Evolutionary conservation across 2,888 invertebrate genomes (phyloP).

Genomic region (Eilema sororculum): DNA sequence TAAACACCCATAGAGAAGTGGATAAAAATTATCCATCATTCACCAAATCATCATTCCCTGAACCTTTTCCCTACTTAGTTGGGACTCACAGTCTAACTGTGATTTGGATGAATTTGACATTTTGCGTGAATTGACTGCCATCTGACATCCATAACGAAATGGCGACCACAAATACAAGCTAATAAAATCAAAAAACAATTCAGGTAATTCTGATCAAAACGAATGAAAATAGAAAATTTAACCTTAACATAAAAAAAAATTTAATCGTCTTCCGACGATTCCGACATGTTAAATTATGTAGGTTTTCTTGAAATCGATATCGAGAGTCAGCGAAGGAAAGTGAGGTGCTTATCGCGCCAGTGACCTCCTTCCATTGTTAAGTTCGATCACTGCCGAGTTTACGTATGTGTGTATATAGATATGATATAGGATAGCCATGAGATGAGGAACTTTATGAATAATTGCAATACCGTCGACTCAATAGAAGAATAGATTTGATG

Average conservation of each 20-base stretch:
- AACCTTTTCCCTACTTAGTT: too few species aligned
- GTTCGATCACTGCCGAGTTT: slow-evolving; percentile 46
- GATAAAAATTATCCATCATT: too few species aligned
- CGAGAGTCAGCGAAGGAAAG: slow-evolving; percentile 45
- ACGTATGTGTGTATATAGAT: slow-evolving; percentile 33
- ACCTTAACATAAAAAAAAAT: background rate
- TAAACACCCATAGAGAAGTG: background rate
- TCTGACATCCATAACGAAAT: too few species aligned
- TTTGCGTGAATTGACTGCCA: too few species aligned
- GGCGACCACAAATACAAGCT: too few species aligned
- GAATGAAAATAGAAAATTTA: background rate
- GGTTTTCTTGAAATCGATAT: slow-evolving; percentile 50
- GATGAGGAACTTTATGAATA: background rate
- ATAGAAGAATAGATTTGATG: too few species aligned
- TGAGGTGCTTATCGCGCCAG: slow-evolving; percentile 49
- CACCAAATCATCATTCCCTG: too few species aligned
- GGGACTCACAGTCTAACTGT: too few species aligned
- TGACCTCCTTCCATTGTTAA: slow-evolving; percentile 67
- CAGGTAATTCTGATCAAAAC: too few species aligned
- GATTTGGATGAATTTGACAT: too few species aligned
- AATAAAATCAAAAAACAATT: too few species aligned
- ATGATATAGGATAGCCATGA: slow-evolving; percentile 14
- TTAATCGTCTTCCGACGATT: background rate
- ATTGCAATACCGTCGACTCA: too few species aligned
- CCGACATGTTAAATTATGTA: slow-evolving; percentile 34